Percentiles rank a stretch among this genome's conserved stretches.
phyloP scores from a whole-genome alignment of 2,113 vertebrate species.

The Sisor rabdophorus region DNA sequence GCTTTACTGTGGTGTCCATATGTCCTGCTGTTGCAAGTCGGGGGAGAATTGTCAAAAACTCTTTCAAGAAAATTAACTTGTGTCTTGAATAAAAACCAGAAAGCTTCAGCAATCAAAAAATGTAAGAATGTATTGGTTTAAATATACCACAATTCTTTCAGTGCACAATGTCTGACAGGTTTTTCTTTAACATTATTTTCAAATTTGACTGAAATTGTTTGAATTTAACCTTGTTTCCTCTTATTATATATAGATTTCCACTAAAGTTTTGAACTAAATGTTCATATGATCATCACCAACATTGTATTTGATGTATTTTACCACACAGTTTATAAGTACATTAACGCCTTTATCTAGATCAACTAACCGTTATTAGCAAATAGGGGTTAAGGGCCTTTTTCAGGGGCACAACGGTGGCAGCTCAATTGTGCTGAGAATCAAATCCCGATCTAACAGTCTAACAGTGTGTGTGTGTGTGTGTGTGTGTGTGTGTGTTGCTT shows the following conservation, averaged over 20 bases:
- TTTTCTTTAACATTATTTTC: not conserved
- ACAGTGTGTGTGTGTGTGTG: too few relatives aligned
- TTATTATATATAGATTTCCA: not conserved
- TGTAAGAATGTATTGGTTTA: not conserved
- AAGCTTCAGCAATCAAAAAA: not conserved
- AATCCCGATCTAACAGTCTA: too few relatives aligned
- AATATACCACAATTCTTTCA: not conserved
- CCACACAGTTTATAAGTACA: not conserved
- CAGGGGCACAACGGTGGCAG: too few relatives aligned
- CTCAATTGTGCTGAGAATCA: too few relatives aligned
- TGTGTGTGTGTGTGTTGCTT: slow-evolving; percentile 29
- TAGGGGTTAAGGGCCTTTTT: too few relatives aligned
- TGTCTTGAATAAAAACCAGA: slow-evolving; percentile 7
- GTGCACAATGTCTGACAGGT: not conserved
- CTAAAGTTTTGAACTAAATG: too few relatives aligned
- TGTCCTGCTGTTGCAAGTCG: slow-evolving; percentile 1
- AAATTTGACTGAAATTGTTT: not conserved
- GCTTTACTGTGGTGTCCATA: slow-evolving; percentile 1
- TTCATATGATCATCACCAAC: slow-evolving; percentile 34
- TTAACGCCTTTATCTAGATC: too few relatives aligned
- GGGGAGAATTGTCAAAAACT: slow-evolving; percentile 1
- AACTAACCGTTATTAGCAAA: too few relatives aligned
- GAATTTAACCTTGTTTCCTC: not conserved
- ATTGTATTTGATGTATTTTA: slow-evolving; percentile 34
- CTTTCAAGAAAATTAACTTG: slow-evolving; percentile 2